phyloP scores from a whole-genome alignment of 1,140 invertebrate genomes.

The Nomia melanderi region DNA sequence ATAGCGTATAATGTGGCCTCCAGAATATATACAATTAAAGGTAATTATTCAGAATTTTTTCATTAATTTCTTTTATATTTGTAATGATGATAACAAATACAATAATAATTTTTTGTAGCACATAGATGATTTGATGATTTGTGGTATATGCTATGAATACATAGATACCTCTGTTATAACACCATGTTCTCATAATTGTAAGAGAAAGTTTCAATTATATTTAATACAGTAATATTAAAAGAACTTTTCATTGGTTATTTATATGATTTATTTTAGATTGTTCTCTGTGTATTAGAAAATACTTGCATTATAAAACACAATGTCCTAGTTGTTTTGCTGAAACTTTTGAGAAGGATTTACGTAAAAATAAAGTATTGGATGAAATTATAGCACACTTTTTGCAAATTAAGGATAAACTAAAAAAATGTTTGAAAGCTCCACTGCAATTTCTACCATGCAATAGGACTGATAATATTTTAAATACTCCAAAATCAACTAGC shows the following conservation, averaged over 20 bases:
- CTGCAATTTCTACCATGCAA: neutral
- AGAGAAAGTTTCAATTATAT: slow-evolving; percentile 43
- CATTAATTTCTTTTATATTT: neutral
- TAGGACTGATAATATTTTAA: neutral
- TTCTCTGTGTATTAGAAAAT: slow-evolving; percentile 82
- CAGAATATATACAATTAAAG: slow-evolving; percentile 49
- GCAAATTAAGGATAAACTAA: slow-evolving; percentile 73
- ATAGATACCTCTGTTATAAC: slow-evolving; percentile 79
- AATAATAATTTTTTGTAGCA: slow-evolving; percentile 64
- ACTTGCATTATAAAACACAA: slow-evolving; percentile 81
- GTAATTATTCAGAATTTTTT: slow-evolving; percentile 11
- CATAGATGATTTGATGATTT: slow-evolving; percentile 76
- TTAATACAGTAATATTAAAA: slow-evolving; percentile 6
- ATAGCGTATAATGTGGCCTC: slow-evolving; percentile 45
- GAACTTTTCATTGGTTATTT: slow-evolving; percentile 4
- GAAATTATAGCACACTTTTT: slow-evolving; percentile 74
- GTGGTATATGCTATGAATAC: slow-evolving; percentile 80
- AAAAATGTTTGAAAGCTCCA: slow-evolving; percentile 42
- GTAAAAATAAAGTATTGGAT: slow-evolving; percentile 81
- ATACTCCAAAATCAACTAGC: neutral
- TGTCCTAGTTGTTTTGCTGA: slow-evolving; percentile 82
- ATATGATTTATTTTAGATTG: slow-evolving; percentile 78
- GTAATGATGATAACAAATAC: neutral
- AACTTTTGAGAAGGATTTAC: slow-evolving; percentile 80
- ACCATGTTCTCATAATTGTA: slow-evolving; percentile 80